Percentiles rank a stretch among this genome's conserved stretches.
Evolutionary conservation across 2,113 vertebrate species (phyloP).

Genomic region (Brachyistius frenatus): DNA sequence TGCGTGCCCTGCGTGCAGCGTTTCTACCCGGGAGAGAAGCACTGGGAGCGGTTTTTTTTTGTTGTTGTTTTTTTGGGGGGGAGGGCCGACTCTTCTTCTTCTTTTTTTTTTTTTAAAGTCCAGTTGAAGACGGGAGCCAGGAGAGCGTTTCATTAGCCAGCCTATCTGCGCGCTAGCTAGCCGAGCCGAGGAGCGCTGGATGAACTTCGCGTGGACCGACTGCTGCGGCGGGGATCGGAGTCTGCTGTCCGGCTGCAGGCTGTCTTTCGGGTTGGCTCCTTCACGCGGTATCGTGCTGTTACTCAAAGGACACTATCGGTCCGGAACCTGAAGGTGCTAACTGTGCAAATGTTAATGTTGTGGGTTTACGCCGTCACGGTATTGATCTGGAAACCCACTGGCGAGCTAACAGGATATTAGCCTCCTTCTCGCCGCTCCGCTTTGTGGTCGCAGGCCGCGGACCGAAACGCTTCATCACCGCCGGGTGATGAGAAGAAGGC

Average conservation of each 20-base stretch:
- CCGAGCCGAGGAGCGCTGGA: slow-evolving; percentile 64
- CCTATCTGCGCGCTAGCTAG: slow-evolving; percentile 59
- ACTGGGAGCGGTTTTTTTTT: neutral
- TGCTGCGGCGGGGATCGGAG: slow-evolving; percentile 41
- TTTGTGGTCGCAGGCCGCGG: slow-evolving; percentile 84
- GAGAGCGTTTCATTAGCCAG: slow-evolving; percentile 63
- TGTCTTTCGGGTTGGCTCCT: slow-evolving; percentile 5
- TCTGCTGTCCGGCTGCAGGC: slow-evolving; percentile 20
- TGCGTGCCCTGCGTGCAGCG: slow-evolving; percentile 17
- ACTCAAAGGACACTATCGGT: slow-evolving; percentile 6
- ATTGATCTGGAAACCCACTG: slow-evolving; percentile 67
- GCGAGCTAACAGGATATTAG: slow-evolving; percentile 79
- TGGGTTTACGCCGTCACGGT: slow-evolving; percentile 61
- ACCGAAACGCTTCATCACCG: slow-evolving; percentile 60
- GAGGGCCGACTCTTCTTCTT: slow-evolving; percentile 3
- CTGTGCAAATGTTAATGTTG: slow-evolving; percentile 60
- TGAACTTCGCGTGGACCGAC: slow-evolving; percentile 71
- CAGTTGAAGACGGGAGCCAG: slow-evolving; percentile 46
- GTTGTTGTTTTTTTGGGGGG: slow-evolving; percentile 13
- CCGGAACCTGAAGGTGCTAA: slow-evolving; percentile 28
- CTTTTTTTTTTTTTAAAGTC: slow-evolving; percentile 34
- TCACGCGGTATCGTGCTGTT: slow-evolving; percentile 48
- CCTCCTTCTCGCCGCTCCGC: slow-evolving; percentile 65
- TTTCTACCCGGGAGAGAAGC: slow-evolving; percentile 33
- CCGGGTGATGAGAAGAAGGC: slow-evolving; percentile 53